Evolutionary conservation across 2,797 vertebrate species (phyloP).

Genomic region (Cephalopachus bancanus): DNA sequence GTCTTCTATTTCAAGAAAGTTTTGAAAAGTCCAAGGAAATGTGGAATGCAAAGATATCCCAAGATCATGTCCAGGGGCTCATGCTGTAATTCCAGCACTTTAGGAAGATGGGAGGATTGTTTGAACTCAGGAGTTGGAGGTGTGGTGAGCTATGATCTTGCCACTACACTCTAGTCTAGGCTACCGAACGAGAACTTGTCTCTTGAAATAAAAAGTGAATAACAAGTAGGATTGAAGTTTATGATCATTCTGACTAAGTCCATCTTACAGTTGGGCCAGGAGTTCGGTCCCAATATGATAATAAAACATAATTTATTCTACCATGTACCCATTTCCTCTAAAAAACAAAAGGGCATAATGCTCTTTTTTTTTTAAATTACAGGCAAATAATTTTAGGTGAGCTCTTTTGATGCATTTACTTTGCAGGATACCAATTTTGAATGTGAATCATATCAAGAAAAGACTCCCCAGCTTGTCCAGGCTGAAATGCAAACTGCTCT

Average conservation of each 20-base stretch:
- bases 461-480: neutral
- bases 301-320: neutral
- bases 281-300: too few relatives aligned
- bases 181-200: too few relatives aligned
- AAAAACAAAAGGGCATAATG: neutral
- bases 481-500: neutral
- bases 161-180: too few relatives aligned
- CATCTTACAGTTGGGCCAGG: too few relatives aligned
- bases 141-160: too few relatives aligned
- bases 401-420: conserved; percentile 1
- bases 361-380: neutral
- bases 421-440: conserved; percentile 12
- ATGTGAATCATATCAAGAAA: neutral
- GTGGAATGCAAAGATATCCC: neutral
- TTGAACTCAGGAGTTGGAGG: too few relatives aligned
- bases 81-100: too few relatives aligned
- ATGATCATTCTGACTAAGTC: too few relatives aligned
- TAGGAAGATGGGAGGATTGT: too few relatives aligned
- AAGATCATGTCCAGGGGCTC: neutral
- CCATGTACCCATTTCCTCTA: neutral
- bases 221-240: too few relatives aligned
- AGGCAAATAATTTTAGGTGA: conserved; percentile 13
- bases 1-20: neutral
- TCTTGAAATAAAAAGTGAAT: too few relatives aligned
- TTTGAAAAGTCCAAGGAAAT: neutral